Evolutionary conservation across 1,140 invertebrate species (phyloP).

Genomic region (Acyrthosiphon pisum): DNA sequence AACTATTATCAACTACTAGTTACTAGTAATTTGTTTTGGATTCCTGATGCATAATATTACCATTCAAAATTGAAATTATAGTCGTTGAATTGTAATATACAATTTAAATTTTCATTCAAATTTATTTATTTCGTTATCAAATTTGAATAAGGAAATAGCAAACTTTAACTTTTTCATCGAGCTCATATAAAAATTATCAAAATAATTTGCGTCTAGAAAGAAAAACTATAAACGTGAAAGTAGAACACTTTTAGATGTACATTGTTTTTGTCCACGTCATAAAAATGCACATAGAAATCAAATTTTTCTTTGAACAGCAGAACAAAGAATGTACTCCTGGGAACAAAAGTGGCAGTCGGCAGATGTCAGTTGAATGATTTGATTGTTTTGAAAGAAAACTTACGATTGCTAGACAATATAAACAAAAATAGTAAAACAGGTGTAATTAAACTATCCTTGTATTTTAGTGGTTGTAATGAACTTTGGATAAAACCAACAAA

Average conservation of each 20-base stretch:
- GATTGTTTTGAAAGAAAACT: constrained; percentile 26
- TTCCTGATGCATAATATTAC: background rate
- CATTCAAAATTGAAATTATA: background rate
- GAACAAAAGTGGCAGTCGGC: constrained; percentile 18
- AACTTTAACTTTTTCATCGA: background rate
- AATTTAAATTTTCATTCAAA: background rate
- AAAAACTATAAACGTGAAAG: background rate
- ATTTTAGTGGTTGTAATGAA: constrained; percentile 3
- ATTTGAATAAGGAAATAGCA: background rate
- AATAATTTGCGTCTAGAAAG: background rate
- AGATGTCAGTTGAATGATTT: constrained; percentile 8
- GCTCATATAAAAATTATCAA: too few relatives aligned
- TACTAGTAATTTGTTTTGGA: background rate
- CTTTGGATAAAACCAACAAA: constrained; percentile 19
- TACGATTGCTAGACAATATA: constrained; percentile 5
- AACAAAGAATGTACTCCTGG: background rate
- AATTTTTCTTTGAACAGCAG: background rate
- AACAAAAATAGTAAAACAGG: background rate
- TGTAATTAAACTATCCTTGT: constrained; percentile 6
- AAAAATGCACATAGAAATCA: background rate
- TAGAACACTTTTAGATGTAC: background rate
- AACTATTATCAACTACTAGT: background rate
- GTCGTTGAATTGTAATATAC: background rate
- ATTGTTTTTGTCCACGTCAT: background rate
- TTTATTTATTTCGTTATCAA: background rate